phyloP scores from a whole-genome alignment of 2,888 invertebrate species.

The Leucophora obtusa region DNA sequence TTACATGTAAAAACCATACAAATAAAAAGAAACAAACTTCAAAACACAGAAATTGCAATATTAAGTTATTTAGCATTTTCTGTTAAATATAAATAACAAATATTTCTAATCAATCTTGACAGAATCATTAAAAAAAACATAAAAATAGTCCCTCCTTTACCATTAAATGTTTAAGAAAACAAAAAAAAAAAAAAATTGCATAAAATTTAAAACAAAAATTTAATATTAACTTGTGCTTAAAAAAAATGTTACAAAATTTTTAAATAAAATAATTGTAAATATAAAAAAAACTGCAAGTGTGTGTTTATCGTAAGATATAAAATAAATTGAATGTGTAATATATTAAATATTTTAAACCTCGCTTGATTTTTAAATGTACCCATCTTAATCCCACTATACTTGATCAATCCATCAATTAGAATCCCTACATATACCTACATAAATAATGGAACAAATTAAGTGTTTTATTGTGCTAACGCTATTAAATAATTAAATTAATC shows the following conservation, averaged over 20 bases:
- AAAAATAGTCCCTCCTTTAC: background rate
- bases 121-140: background rate
- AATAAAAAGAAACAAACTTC: slow-evolving; percentile 11
- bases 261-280: background rate
- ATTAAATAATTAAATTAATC: no score
- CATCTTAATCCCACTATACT: slow-evolving; percentile 3
- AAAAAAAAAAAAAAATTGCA: background rate
- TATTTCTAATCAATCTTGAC: background rate
- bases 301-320: background rate
- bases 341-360: slow-evolving; percentile 1
- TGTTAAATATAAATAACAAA: slow-evolving; percentile 8
- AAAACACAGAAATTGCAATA: slow-evolving; percentile 39
- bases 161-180: background rate
- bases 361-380: slow-evolving; percentile 13
- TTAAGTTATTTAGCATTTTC: slow-evolving; percentile 10
- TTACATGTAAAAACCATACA: background rate
- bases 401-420: slow-evolving; percentile 1
- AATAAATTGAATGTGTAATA: background rate
- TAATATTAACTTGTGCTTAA: slow-evolving; percentile 2
- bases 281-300: background rate
- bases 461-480: slow-evolving; percentile 23
- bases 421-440: background rate
- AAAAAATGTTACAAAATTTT: background rate
- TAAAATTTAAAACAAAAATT: background rate
- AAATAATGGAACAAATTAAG: slow-evolving; percentile 21